Evolutionary conservation across 2,888 invertebrate genomes (phyloP).

Genomic region (Sphaerophoria rueppellii): DNA sequence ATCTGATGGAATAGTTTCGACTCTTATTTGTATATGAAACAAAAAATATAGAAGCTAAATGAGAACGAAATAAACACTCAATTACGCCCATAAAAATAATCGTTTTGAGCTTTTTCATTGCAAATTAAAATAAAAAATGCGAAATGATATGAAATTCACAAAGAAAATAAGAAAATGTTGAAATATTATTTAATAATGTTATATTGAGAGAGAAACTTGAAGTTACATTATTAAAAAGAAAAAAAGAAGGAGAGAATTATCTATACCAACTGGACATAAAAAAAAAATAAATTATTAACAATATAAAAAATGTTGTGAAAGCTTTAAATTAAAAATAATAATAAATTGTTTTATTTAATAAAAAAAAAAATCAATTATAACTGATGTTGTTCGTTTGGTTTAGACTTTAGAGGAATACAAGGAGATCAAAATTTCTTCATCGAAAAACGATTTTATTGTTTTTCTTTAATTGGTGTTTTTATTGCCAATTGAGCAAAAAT

Average conservation of each 20-base stretch:
- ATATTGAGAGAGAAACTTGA: slow-evolving; percentile 14
- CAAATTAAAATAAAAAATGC: slow-evolving; percentile 53
- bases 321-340: slow-evolving; percentile 73
- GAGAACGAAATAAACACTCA: slow-evolving; percentile 33
- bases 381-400: neutral
- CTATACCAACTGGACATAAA: slow-evolving; percentile 38
- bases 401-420: neutral
- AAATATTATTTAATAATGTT: slow-evolving; percentile 7
- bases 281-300: slow-evolving; percentile 44
- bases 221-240: slow-evolving; percentile 25
- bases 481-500: no score
- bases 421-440: no score
- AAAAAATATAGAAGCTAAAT: slow-evolving; percentile 24
- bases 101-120: slow-evolving; percentile 71
- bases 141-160: slow-evolving; percentile 23
- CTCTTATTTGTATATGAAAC: slow-evolving; percentile 50
- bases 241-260: slow-evolving; percentile 28
- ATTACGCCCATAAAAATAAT: slow-evolving; percentile 58
- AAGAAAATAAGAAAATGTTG: slow-evolving; percentile 18
- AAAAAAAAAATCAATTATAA: slow-evolving; percentile 29
- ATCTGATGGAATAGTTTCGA: slow-evolving; percentile 29
- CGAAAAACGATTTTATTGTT: no score
- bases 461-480: no score
- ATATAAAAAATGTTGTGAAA: slow-evolving; percentile 74
- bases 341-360: slow-evolving; percentile 69